Base-by-base conservation (phyloP, 2,113 vertebrate species). In the Sturnira hondurensis region DNA sequence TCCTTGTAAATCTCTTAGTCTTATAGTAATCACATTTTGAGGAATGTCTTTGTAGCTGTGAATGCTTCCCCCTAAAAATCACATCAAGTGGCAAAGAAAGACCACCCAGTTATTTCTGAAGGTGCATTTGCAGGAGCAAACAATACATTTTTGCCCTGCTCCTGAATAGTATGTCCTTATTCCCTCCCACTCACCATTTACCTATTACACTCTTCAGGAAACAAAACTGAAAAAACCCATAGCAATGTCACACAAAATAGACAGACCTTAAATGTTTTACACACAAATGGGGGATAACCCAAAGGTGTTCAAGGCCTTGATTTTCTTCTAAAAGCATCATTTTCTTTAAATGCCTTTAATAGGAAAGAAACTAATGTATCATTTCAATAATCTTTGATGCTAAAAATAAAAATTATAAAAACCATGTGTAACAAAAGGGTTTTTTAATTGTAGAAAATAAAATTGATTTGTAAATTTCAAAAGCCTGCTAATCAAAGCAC, bases 41-140 rank as follows among this genome's bases (percentile, higher is more conserved):
- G 93, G 80, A 89, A 73, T 67, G 67, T 89, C 91, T 97, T 96
- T 96, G 61, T 83, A 83, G 93, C 87, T 90, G 17, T 94, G 96
- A 97, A 93, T 90, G 58, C 38, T 74, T 89, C 70, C 22, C 33
- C 70, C n/a, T 84, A 82, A 92, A 82, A 82, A 45, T 77, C 88
- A 86, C 81, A 89, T 89, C 68, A 92, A 89, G 50, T 92, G 50
- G 14, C 81, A 87, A 41, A 82, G 63, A 95, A 96, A 96, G 74
- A 89, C 73, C 87, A 95, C 67, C 52, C 52, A 95, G 28, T 92
- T 87, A 80, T 90, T 95, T 95, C 76, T 87, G 63, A 96, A 84
- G 63, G 36, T 92, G 28, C 52, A 87, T 90, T 97, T 4, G 5
- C 63, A 86, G 2, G 68, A 61, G 2, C 28, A 92, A 96, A 96